A percentile compares a stretch with the other conserved stretches of the same genome.
These are phyloP conservation scores for Drosophila hydei DNA, from an alignment of 1,140 invertebrate species.

Conservation along the genomic window DNA sequence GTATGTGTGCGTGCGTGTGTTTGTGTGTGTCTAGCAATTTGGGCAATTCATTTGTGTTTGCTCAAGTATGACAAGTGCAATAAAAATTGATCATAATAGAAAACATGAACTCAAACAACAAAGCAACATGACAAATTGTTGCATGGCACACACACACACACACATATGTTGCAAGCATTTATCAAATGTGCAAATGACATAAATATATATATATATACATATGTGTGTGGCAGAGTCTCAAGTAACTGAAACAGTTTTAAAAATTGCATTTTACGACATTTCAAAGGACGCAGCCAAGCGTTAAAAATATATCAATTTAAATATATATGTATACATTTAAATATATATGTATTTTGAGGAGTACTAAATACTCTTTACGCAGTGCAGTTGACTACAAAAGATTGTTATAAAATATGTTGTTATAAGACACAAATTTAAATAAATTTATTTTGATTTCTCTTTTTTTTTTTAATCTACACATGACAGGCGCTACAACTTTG, in stretches of 20 bases:
- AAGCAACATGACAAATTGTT: conserved; percentile 12
- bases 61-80: conserved; percentile 35
- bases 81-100: conserved; percentile 62
- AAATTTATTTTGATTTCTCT: too few species aligned
- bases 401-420: too few species aligned
- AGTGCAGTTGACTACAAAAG: too few species aligned
- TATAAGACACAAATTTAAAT: too few species aligned
- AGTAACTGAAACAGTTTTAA: conserved; percentile 2
- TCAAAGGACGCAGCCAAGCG: conserved; percentile 3
- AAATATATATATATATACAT: background rate
- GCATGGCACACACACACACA: background rate
- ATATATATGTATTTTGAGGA: too few species aligned
- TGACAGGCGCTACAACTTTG: too few species aligned
- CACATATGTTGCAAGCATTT: conserved; percentile 39
- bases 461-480: too few species aligned
- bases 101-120: background rate
- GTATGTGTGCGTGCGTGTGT: background rate
- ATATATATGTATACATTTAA: background rate
- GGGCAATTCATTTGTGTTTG: conserved; percentile 57
- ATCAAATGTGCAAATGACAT: conserved; percentile 8
- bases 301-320: background rate
- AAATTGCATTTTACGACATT: conserved; percentile 5
- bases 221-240: background rate
- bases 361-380: background rate
- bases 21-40: conserved; percentile 52